Evolutionary conservation across 2,797 vertebrate species (phyloP).

Genomic region (Sebastes nivosus): DNA sequence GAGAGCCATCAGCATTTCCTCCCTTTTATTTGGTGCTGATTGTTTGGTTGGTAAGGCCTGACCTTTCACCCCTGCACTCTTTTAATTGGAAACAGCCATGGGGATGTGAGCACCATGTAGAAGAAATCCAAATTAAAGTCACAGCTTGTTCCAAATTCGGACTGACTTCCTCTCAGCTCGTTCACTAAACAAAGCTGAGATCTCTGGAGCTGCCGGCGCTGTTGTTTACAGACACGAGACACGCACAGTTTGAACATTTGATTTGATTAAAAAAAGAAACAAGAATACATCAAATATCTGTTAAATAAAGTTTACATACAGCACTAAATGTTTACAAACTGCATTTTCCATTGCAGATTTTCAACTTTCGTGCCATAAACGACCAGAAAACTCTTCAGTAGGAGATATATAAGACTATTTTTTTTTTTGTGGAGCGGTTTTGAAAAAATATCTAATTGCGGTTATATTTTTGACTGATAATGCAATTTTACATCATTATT

Average conservation of each 20-base stretch:
- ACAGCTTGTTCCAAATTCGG: constrained; percentile 55
- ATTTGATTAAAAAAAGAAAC: constrained; percentile 11
- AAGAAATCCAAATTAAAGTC: constrained; percentile 1
- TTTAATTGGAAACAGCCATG: background rate
- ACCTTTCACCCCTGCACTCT: background rate
- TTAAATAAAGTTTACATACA: constrained; percentile 73
- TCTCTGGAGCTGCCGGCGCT: constrained; percentile 57
- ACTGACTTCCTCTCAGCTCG: constrained; percentile 47
- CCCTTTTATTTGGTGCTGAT: too few species aligned
- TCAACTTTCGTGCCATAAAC: background rate
- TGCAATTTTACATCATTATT: too few species aligned
- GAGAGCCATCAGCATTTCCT: background rate
- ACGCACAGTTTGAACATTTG: background rate
- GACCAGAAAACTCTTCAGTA: constrained; percentile 6
- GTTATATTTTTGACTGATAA: too few species aligned
- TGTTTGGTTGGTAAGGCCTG: background rate
- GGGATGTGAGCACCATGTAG: background rate
- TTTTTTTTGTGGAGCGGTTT: too few species aligned
- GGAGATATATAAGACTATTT: background rate
- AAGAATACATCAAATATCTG: constrained; percentile 19
- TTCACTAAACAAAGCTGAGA: constrained; percentile 50
- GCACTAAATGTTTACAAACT: background rate
- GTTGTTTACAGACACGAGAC: constrained; percentile 70
- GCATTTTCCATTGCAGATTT: background rate
- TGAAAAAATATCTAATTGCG: too few species aligned